A percentile compares a stretch with the other conserved stretches of the same genome.
phyloP scores from a whole-genome alignment of 2,113 vertebrate genomes.

The Coryphaenoides rupestris region DNA sequence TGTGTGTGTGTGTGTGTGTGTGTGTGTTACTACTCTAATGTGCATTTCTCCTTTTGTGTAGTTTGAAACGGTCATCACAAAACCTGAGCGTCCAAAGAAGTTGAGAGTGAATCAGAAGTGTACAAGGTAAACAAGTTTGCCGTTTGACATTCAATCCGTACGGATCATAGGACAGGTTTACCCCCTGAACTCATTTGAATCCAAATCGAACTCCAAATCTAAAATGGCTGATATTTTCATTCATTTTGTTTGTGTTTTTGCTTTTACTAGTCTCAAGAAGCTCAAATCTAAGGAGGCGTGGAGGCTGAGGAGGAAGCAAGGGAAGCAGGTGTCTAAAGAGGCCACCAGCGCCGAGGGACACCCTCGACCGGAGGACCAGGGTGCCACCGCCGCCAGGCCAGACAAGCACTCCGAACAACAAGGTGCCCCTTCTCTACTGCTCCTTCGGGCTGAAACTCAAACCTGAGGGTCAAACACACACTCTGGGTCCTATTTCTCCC shows the following conservation, averaged over 20 bases:
- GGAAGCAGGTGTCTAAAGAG: constrained; percentile 53
- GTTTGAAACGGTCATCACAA: constrained; percentile 84
- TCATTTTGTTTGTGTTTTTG: too few relatives aligned
- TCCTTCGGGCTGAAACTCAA: too few relatives aligned
- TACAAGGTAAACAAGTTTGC: constrained; percentile 77
- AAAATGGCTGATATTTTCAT: background rate
- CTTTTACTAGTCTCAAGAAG: constrained; percentile 79
- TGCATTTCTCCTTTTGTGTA: constrained; percentile 55
- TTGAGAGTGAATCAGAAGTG: constrained; percentile 80
- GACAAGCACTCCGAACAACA: too few relatives aligned
- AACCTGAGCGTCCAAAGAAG: constrained; percentile 67
- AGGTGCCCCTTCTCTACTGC: too few relatives aligned
- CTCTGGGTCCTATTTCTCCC: too few relatives aligned
- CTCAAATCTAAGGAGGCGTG: constrained; percentile 81
- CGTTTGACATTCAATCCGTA: background rate
- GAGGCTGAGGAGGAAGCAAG: constrained; percentile 68
- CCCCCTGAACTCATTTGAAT: too few relatives aligned
- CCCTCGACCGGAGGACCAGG: constrained; percentile 11
- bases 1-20: too few relatives aligned
- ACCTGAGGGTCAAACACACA: too few relatives aligned
- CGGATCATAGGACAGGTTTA: background rate
- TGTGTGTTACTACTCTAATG: too few relatives aligned
- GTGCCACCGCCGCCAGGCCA: too few relatives aligned
- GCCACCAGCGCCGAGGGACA: constrained; percentile 37
- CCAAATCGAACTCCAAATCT: too few relatives aligned